Base-by-base conservation (phyloP, 2,888 invertebrate genomes). In the Zaprionus lineosus region DNA sequence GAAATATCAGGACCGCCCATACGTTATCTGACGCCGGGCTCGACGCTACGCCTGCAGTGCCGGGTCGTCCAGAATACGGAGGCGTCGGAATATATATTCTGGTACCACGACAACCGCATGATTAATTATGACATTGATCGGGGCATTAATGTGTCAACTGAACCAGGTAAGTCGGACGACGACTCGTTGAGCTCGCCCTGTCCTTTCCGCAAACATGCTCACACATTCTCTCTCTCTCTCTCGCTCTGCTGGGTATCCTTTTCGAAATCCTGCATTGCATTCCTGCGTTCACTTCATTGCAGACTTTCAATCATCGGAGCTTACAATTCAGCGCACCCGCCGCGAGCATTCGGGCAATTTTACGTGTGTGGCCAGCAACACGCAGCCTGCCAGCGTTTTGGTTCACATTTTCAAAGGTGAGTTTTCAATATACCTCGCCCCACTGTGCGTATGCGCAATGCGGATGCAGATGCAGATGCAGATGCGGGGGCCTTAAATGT, bases 51-150 rank as follows among this genome's bases (percentile, higher is more conserved):
- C 47, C 92, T 97, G 43, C 95, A 95, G 76, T 97, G 97, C 85
- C 93, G 93, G 43, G 94, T 97, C 18, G 92, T 95, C 29, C 95
- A 95, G 86, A 95, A 96, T 48, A 96, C 96, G 0, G 96, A 96
- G 88, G 93, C 94, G 21, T 96, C 96, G 3, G 93, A 94, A 43
- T 96, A 95, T 89, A 94, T 96, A 44, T 95, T 95, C 90, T 95
- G 95, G 95, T 96, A 95, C 89, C 95, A 96, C 91, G 96, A 96
- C 91, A 94, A 95, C 87, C 93, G 96, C 72, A 96, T 97, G 96
- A 96, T 97, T 89, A 97, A 97, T 92, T 97, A 96, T 90, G 96
- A 97, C 91, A 92, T 92, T 33, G 96, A 96, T 87, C 93, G 94
- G 59, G 96, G 96, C 51, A 94, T 96, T 87, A 96, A 96, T 89